phyloP scores from a whole-genome alignment of 92 coral and sea anemone genomes.

The Palythoa caribaeorum region DNA sequence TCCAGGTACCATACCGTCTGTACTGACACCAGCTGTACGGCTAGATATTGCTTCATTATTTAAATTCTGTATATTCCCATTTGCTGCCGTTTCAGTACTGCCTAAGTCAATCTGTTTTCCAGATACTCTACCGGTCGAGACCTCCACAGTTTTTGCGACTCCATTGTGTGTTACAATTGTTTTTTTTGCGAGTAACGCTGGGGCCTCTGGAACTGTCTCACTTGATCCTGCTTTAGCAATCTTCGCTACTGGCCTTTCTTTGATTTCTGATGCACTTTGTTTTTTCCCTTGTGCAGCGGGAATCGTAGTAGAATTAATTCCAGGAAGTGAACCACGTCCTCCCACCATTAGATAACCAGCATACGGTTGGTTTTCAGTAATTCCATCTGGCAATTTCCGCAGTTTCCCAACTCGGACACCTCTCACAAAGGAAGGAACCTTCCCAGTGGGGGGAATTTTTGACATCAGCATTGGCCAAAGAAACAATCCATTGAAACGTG shows the following conservation, averaged over 20 bases:
- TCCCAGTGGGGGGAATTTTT: constrained; percentile 61
- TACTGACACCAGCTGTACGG: background rate
- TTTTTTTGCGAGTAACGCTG: background rate
- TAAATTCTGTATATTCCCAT: background rate
- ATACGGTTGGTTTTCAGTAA: background rate
- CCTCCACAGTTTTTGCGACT: background rate
- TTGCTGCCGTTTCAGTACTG: background rate
- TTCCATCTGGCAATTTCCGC: background rate
- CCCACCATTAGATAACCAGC: background rate
- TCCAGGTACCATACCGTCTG: background rate
- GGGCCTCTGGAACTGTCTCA: background rate
- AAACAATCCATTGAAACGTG: constrained; percentile 88
- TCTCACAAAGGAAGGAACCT: constrained; percentile 56
- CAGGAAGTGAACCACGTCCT: background rate
- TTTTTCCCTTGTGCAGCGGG: background rate
- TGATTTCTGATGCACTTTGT: background rate
- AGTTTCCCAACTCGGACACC: background rate
- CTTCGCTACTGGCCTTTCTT: background rate
- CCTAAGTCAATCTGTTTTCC: background rate
- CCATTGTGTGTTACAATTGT: background rate
- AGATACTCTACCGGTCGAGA: background rate
- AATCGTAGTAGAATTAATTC: background rate
- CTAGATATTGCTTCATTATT: background rate
- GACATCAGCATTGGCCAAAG: constrained; percentile 93
- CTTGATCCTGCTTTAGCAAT: background rate